phyloP scores from a whole-genome alignment of 2,888 invertebrate species.

The Iphiclides podalirius region DNA sequence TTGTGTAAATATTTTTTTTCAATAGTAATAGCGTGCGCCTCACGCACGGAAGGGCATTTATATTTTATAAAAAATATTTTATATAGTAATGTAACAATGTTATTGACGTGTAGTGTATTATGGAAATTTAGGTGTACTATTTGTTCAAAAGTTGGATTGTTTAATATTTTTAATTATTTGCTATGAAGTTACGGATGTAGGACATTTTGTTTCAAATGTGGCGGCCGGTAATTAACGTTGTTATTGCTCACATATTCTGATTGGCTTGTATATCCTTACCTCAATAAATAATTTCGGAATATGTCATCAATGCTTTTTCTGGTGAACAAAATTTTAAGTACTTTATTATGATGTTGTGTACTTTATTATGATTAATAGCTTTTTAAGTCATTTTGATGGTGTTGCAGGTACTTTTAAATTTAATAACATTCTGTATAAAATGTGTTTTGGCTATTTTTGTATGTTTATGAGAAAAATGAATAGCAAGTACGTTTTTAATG shows the following conservation, averaged over 20 bases:
- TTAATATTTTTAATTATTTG: constrained; percentile 31
- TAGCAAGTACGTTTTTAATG: constrained; percentile 47
- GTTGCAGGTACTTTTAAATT: neutral
- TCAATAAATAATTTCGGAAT: too few relatives aligned
- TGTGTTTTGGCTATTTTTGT: constrained; percentile 29
- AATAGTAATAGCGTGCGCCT: constrained; percentile 51
- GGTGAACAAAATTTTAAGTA: too few relatives aligned
- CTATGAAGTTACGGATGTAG: constrained; percentile 58
- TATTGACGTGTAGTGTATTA: constrained; percentile 35
- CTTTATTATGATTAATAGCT: too few relatives aligned
- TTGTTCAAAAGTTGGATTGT: constrained; percentile 13
- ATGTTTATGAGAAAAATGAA: constrained; percentile 35
- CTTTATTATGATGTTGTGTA: too few relatives aligned
- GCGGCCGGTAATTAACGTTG: neutral
- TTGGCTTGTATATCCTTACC: too few relatives aligned
- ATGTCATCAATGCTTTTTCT: too few relatives aligned
- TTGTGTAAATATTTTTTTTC: constrained; percentile 65
- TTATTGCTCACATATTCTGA: too few relatives aligned
- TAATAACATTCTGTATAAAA: constrained; percentile 19
- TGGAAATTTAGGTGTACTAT: constrained; percentile 6
- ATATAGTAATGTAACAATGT: constrained; percentile 39
- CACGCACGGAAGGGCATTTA: constrained; percentile 46
- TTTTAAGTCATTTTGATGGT: too few relatives aligned
- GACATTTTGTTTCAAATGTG: constrained; percentile 43
- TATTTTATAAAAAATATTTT: constrained; percentile 62